Evolutionary conservation across 1,140 invertebrate species (phyloP), one percentile per base, ranked within the genome.

Genomic region (Schlechtendalia chinensis): DNA sequence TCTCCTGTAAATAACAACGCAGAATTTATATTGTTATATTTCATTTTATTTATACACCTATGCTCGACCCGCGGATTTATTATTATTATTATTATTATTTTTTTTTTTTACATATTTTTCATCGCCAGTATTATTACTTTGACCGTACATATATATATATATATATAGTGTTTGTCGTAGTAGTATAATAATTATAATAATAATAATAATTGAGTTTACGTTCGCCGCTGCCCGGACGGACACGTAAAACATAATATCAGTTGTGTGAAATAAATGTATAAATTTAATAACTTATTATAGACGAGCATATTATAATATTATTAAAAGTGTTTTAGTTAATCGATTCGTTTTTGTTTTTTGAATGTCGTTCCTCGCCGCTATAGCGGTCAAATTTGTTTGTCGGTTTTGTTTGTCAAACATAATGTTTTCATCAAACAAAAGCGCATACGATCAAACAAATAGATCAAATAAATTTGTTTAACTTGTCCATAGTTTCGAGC

Each of bases 241-340:
- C 54, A 19, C 59, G 24, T 50, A 39, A 39, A 39, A 4, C 8
- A 39, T 11, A 63, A 79, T n/a, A n/a, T 50, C 58, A 79, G 24
- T 50, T 79, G 74, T 79, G 75, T n/a, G n/a, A n/a, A 63, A 79
- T 59, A 59, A 79, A 79, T 79, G 75, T 79, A 79, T 79, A 79
- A 58, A 79, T 79, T 79, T 79, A 79, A 79, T 79, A 79, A 79
- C 75, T 79, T 79, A 79, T 79, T 79, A 79, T 79, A 63, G 50
- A 79, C 24, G 47, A 75, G 56, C 22, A 75, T 75, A 75, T 74
- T 39, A 75, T 39, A 75, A 39, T 39, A 39, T 4, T 39, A 39
- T 39, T 56, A 50, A 27, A 72, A 72, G 47, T 14, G 69, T 72
- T 53, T 72, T 72, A 54, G 50, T 72, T 53, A 53, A 71, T 71